Percentiles rank a stretch among this genome's conserved stretches.
Evolutionary conservation across 2,113 vertebrate species (phyloP).

Genomic region (Tichodroma muraria): DNA sequence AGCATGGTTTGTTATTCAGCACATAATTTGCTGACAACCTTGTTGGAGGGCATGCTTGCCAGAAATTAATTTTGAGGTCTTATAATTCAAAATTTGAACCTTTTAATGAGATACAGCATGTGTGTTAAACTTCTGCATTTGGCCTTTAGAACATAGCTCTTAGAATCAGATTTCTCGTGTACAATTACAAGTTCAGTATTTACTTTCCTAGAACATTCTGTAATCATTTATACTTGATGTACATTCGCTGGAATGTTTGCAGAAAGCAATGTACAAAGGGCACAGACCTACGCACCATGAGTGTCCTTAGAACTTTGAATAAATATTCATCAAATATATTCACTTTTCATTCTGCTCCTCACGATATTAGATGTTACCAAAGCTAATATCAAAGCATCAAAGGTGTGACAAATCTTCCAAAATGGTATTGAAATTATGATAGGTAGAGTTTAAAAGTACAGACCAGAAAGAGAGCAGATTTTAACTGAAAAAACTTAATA

Average conservation of each 20-base stretch:
- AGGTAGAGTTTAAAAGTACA: not conserved
- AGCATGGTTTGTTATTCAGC: not conserved
- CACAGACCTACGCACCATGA: not conserved
- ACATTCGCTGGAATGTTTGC: slow-evolving; percentile 11
- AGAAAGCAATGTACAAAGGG: slow-evolving; percentile 29
- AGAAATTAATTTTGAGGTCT: not conserved
- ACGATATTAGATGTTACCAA: slow-evolving; percentile 2
- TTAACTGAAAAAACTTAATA: not conserved
- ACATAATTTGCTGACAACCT: not conserved
- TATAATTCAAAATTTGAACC: not conserved
- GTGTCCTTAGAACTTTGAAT: not conserved
- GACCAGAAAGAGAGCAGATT: not conserved
- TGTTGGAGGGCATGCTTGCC: not conserved
- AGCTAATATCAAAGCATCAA: slow-evolving; percentile 14
- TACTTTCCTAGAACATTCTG: slow-evolving; percentile 10
- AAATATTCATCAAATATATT: slow-evolving; percentile 38
- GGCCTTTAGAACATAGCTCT: not conserved
- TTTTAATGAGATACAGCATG: not conserved
- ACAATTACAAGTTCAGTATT: not conserved
- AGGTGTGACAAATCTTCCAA: not conserved
- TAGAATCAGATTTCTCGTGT: not conserved
- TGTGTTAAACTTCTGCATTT: not conserved
- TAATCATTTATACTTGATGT: not conserved
- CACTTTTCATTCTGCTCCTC: not conserved
- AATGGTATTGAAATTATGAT: not conserved